phyloP scores from a whole-genome alignment of 2,888 invertebrate species.

The Drosophila mimetica region DNA sequence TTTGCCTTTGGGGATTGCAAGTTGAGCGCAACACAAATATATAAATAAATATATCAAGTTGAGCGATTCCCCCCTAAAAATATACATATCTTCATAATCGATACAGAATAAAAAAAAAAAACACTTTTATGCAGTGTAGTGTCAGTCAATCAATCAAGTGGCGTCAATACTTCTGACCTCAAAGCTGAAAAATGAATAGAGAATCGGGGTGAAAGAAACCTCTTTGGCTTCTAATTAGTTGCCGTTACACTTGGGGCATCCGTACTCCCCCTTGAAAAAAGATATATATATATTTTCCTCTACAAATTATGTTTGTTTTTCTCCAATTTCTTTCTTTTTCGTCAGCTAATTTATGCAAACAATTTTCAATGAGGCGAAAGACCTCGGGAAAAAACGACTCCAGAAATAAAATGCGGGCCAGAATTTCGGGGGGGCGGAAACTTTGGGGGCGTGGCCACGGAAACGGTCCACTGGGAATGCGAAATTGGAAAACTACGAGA shows the following conservation, averaged over 20 bases:
- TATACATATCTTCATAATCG: slow-evolving; percentile 1
- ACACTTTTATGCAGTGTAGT: slow-evolving; percentile 11
- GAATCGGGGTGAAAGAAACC: slow-evolving; percentile 32
- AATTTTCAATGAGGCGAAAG: slow-evolving; percentile 63
- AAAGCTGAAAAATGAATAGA: slow-evolving; percentile 44
- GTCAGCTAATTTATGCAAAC: slow-evolving; percentile 72
- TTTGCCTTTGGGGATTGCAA: slow-evolving; percentile 18
- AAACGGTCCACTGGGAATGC: slow-evolving; percentile 47
- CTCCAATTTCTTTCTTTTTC: slow-evolving; percentile 42
- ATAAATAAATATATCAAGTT: slow-evolving; percentile 23
- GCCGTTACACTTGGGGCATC: slow-evolving; percentile 32
- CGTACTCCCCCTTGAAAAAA: neutral
- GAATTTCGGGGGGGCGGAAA: slow-evolving; percentile 6
- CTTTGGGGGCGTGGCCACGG: slow-evolving; percentile 5
- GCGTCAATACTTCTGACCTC: slow-evolving; percentile 74
- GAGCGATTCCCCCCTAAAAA: slow-evolving; percentile 1
- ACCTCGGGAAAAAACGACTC: slow-evolving; percentile 19
- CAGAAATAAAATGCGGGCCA: slow-evolving; percentile 35
- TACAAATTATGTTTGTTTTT: slow-evolving; percentile 66
- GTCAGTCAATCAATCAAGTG: slow-evolving; percentile 72
- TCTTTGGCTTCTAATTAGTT: slow-evolving; percentile 66
- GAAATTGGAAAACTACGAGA: slow-evolving; percentile 33
- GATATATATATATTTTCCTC: slow-evolving; percentile 18
- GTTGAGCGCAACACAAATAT: slow-evolving; percentile 7
- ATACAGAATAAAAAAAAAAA: slow-evolving; percentile 2